Percentiles rank a stretch among this genome's conserved stretches.
Conservation (phyloP, 2,888 invertebrate genomes). For the Stramonita haemastoma region DNA sequence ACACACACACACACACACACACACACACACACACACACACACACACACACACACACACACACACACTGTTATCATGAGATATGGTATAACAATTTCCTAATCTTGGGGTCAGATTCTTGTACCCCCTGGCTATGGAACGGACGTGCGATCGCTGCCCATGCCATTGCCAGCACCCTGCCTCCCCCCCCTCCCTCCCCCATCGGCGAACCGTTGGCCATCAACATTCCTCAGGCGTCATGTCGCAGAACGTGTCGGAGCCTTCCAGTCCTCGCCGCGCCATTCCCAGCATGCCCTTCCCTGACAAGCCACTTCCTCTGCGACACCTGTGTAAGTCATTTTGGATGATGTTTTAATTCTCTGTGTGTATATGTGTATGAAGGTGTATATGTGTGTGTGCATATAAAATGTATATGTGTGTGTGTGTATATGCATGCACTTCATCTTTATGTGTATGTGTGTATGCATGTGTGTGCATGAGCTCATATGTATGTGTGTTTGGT, state of each 20-base stretch:
- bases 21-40: too few relatives aligned
- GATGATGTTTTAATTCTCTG: not conserved
- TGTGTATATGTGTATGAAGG: not conserved
- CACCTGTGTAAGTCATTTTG: slow-evolving; percentile 13
- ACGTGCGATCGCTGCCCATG: slow-evolving; percentile 64
- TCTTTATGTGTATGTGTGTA: not conserved
- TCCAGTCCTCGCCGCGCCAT: slow-evolving; percentile 58
- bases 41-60: too few relatives aligned
- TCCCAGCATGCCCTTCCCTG: slow-evolving; percentile 6
- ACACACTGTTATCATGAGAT: too few relatives aligned
- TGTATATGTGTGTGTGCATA: not conserved
- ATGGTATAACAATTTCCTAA: not conserved
- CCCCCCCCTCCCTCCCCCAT: slow-evolving; percentile 41
- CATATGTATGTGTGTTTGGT: too few relatives aligned
- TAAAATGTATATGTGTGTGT: not conserved
- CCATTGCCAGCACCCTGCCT: slow-evolving; percentile 41
- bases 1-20: too few relatives aligned
- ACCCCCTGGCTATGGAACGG: slow-evolving; percentile 75
- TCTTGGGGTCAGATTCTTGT: slow-evolving; percentile 69
- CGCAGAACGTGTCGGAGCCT: slow-evolving; percentile 63
- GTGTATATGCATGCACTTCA: not conserved
- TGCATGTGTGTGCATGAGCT: too few relatives aligned
- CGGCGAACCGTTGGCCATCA: slow-evolving; percentile 56
- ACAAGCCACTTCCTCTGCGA: slow-evolving; percentile 20
- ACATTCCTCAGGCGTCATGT: slow-evolving; percentile 57